phyloP scores from a whole-genome alignment of 2,113 vertebrate genomes.

The rat (Rattus norvegicus) region DNA sequence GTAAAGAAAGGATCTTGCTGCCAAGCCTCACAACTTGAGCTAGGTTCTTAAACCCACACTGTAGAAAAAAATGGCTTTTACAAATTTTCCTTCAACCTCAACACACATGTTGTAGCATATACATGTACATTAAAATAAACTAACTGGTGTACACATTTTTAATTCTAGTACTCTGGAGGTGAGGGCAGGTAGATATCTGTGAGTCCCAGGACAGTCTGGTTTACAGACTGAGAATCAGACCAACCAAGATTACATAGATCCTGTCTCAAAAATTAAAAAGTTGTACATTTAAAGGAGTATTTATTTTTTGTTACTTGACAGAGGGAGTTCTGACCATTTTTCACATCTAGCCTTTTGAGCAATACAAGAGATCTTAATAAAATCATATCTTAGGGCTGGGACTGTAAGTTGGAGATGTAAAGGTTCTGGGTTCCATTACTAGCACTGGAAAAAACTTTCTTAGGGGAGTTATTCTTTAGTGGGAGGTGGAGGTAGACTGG shows the following conservation, averaged over 20 bases:
- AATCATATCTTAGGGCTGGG: background rate
- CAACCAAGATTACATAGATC: background rate
- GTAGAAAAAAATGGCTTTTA: background rate
- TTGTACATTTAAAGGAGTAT: conserved; percentile 21
- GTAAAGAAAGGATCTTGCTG: background rate
- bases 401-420: background rate
- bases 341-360: conserved; percentile 7
- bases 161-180: background rate
- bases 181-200: background rate
- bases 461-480: no score
- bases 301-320: background rate
- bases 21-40: background rate
- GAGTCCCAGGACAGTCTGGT: background rate
- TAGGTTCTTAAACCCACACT: background rate
- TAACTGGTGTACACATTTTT: background rate
- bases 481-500: background rate
- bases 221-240: background rate
- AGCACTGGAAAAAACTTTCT: background rate
- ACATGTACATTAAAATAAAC: background rate
- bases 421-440: background rate
- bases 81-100: no score
- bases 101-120: background rate
- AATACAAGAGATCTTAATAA: background rate
- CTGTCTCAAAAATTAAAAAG: background rate
- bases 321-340: conserved; percentile 9